Evolutionary conservation across 2,888 invertebrate genomes (phyloP).

Genomic region (Eledona agricola): DNA sequence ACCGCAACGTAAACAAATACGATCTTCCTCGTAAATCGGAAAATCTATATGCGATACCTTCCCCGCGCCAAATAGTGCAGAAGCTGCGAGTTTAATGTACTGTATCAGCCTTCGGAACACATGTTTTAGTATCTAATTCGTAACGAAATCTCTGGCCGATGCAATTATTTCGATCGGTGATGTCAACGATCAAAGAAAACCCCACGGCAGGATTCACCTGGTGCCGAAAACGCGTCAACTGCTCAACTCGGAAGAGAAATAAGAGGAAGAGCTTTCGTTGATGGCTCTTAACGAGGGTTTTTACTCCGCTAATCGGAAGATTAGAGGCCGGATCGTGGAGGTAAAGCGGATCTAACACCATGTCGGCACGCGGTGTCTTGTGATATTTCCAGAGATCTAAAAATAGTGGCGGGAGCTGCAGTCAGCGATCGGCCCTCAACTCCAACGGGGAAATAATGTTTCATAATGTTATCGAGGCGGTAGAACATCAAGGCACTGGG

Average conservation of each 20-base stretch:
- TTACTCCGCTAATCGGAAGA: conserved; percentile 16
- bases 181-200: conserved; percentile 38
- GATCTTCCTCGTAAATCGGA: too few relatives aligned
- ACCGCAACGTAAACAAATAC: too few relatives aligned
- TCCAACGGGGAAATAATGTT: too few relatives aligned
- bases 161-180: conserved; percentile 47
- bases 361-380: conserved; percentile 44
- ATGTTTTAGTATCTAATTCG: conserved; percentile 51
- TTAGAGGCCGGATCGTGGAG: conserved; percentile 17
- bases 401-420: conserved; percentile 49
- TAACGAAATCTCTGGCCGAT: conserved; percentile 49
- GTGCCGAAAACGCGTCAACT: conserved; percentile 19
- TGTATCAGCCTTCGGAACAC: conserved; percentile 55
- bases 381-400: conserved; percentile 59
- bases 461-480: too few relatives aligned
- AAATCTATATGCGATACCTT: not conserved
- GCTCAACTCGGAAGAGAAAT: conserved; percentile 3
- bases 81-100: conserved; percentile 52
- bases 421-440: too few relatives aligned
- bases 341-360: conserved; percentile 21
- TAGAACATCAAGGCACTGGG: too few relatives aligned
- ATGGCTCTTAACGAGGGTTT: conserved; percentile 20
- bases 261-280: conserved; percentile 23
- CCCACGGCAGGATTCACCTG: conserved; percentile 21
- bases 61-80: conserved; percentile 43